Evolutionary conservation across 2,113 vertebrate species (phyloP).

Genomic region (Motacilla tschutschensis): DNA sequence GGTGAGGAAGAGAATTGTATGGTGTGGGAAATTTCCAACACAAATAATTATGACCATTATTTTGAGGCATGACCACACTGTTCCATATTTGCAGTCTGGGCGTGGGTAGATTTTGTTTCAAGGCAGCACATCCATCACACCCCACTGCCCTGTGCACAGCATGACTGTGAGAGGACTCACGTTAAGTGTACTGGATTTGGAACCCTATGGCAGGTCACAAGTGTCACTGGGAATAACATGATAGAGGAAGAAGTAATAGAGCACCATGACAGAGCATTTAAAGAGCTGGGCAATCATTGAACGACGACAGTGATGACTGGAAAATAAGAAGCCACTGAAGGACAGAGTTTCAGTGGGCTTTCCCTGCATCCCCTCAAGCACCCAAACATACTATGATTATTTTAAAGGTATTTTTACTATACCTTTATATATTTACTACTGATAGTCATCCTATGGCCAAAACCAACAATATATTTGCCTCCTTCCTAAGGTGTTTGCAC

Average conservation of each 20-base stretch:
- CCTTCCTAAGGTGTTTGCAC: not conserved
- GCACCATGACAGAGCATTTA: not conserved
- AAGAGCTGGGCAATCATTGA: not conserved
- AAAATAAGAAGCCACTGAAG: not conserved
- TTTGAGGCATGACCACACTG: not conserved
- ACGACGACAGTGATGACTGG: not conserved
- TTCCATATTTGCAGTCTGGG: not conserved
- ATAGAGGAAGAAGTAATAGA: not conserved
- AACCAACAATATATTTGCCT: not conserved
- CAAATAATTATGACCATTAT: not conserved
- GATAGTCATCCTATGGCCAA: not conserved
- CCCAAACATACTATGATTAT: not conserved
- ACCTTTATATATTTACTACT: too few species aligned
- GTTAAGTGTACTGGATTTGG: not conserved
- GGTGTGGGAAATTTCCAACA: not conserved
- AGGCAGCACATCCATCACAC: not conserved
- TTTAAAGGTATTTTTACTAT: not conserved
- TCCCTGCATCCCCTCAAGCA: not conserved
- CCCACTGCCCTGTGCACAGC: not conserved
- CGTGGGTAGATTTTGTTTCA: not conserved
- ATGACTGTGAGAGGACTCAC: not conserved
- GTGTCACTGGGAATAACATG: rapidly evolving
- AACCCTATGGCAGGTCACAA: not conserved
- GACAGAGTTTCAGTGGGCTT: not conserved
- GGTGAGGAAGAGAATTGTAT: not conserved